Evolutionary conservation across 2,888 invertebrate species (phyloP).

Genomic region (Nyleta sp.): DNA sequence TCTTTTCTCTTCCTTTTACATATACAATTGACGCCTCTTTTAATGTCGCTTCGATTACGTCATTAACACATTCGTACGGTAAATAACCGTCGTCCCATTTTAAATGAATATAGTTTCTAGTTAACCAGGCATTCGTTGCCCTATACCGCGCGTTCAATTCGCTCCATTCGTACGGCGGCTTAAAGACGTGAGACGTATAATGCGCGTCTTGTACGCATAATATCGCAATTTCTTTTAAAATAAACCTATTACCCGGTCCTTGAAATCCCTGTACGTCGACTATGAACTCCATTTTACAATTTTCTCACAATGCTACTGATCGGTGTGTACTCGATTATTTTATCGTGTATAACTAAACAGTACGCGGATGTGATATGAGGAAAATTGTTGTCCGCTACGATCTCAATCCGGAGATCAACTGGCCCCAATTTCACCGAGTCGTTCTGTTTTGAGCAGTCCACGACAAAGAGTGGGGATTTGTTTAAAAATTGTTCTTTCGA

Average conservation of each 20-base stretch:
- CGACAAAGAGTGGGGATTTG: neutral
- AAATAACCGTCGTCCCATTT: constrained; percentile 12
- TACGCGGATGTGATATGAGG: constrained; percentile 25
- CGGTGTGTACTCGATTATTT: constrained; percentile 37
- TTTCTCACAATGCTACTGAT: constrained; percentile 23
- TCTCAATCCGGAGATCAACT: constrained; percentile 41
- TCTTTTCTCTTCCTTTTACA: constrained; percentile 15
- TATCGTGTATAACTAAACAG: constrained; percentile 41
- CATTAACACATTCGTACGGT: neutral
- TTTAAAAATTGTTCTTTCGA: constrained; percentile 8
- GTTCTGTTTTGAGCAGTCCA: constrained; percentile 45
- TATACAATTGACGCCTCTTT: constrained; percentile 5
- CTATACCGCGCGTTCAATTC: constrained; percentile 13
- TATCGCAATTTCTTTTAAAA: constrained; percentile 38
- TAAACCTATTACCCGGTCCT: constrained; percentile 9
- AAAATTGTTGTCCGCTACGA: constrained; percentile 33
- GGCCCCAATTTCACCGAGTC: constrained; percentile 36
- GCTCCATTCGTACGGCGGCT: constrained; percentile 11
- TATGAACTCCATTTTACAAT: constrained; percentile 23
- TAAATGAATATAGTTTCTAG: too few relatives aligned
- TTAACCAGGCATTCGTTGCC: constrained; percentile 10
- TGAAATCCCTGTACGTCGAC: constrained; percentile 38
- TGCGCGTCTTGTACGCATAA: neutral
- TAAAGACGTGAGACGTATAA: neutral
- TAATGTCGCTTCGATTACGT: neutral